phyloP scores from a whole-genome alignment of 2,888 invertebrate species.

The Caenorhabditis panamensis region DNA sequence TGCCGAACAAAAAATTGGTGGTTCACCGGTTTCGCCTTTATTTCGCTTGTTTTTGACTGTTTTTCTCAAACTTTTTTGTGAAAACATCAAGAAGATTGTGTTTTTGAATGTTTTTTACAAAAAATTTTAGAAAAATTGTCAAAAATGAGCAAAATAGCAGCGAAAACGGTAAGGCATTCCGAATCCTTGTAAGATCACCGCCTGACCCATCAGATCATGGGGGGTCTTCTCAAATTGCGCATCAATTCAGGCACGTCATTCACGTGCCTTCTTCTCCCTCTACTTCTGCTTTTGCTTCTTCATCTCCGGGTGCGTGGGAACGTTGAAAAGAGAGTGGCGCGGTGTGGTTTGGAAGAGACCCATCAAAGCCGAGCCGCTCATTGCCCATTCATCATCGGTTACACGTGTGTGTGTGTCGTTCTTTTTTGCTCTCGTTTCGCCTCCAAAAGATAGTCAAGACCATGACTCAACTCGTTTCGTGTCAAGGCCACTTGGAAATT shows the following conservation, averaged over 20 bases:
- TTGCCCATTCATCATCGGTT: constrained; percentile 47
- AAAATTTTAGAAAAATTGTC: too few species aligned
- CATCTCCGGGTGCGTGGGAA: constrained; percentile 2
- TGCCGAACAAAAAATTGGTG: too few species aligned
- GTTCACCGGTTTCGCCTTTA: too few species aligned
- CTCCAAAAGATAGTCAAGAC: not conserved
- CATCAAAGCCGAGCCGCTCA: constrained; percentile 5
- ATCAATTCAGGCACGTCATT: constrained; percentile 20
- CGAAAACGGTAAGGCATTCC: too few species aligned
- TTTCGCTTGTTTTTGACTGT: too few species aligned
- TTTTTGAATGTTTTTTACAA: too few species aligned
- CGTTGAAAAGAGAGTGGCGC: not conserved
- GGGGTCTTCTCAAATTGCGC: too few species aligned
- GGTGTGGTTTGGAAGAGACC: not conserved
- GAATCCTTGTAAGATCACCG: too few species aligned
- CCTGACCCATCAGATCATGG: not conserved
- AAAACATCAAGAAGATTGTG: too few species aligned
- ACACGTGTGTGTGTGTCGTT: constrained; percentile 18
- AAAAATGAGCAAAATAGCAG: too few species aligned
- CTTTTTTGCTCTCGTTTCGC: not conserved
- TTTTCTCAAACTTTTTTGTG: too few species aligned
- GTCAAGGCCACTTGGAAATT: constrained; percentile 27
- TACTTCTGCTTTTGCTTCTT: constrained; percentile 1
- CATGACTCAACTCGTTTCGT: not conserved
- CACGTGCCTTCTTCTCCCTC: constrained; percentile 7